Conservation (phyloP, 2,888 invertebrate genomes). For the Helobdella robusta region DNA sequence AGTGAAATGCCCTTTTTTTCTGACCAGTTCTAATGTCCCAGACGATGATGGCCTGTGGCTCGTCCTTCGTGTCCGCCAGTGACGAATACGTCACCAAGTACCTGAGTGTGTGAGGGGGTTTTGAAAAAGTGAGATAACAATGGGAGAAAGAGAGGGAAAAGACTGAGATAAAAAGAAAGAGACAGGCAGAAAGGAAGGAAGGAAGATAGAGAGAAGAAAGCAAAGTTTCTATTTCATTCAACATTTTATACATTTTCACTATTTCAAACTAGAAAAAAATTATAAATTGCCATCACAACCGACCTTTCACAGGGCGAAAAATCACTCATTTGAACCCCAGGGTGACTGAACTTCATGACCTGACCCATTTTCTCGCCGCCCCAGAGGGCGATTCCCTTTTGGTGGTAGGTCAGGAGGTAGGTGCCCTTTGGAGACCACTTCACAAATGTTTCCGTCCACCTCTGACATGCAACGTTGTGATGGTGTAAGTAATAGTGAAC, state of each 20-base stretch:
- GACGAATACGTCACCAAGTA: slow-evolving; percentile 90
- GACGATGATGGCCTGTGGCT: slow-evolving; percentile 73
- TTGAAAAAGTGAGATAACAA: background rate
- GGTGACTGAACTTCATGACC: slow-evolving; percentile 75
- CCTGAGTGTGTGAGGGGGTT: slow-evolving; percentile 46
- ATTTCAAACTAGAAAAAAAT: too few relatives aligned
- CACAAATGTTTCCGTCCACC: slow-evolving; percentile 91
- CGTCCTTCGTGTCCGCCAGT: slow-evolving; percentile 57
- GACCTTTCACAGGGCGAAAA: slow-evolving; percentile 95
- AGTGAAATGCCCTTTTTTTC: slow-evolving; percentile 78
- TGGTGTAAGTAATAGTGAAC: background rate
- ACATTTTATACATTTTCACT: too few relatives aligned
- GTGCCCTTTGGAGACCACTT: slow-evolving; percentile 96
- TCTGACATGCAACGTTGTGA: slow-evolving; percentile 52
- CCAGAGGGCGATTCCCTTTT: slow-evolving; percentile 90
- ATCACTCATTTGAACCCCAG: slow-evolving; percentile 84
- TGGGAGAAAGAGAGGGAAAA: background rate
- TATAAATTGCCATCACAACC: too few relatives aligned
- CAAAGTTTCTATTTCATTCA: too few relatives aligned
- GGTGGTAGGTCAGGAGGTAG: slow-evolving; percentile 89
- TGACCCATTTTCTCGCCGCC: slow-evolving; percentile 85
- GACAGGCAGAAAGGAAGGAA: background rate
- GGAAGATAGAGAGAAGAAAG: too few relatives aligned
- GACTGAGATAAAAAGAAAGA: background rate
- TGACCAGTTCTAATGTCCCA: slow-evolving; percentile 93